Evolutionary conservation across 2,888 invertebrate species (phyloP).

Genomic region (Pachydiplax longipennis): DNA sequence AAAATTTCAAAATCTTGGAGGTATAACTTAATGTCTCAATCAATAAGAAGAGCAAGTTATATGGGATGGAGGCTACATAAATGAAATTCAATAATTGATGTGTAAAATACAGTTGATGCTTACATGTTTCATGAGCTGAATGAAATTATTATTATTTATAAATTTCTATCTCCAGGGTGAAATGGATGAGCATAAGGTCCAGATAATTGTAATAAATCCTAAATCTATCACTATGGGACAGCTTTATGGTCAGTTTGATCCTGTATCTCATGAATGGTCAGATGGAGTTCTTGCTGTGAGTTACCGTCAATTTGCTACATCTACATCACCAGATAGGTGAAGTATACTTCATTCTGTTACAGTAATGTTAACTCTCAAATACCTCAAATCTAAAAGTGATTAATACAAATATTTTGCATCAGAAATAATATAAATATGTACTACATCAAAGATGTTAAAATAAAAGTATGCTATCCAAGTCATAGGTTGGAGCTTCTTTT

Average conservation of each 20-base stretch:
- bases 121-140: no score
- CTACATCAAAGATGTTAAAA: no score
- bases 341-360: conserved; percentile 47
- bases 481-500: no score
- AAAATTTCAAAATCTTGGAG: no score
- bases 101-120: no score
- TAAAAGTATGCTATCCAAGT: no score
- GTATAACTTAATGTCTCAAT: no score
- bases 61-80: no score
- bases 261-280: conserved; percentile 93
- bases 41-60: no score
- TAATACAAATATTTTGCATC: no score
- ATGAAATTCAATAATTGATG: no score
- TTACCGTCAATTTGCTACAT: conserved; percentile 81
- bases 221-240: conserved; percentile 96
- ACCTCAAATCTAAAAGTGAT: neutral
- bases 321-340: conserved; percentile 74
- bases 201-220: conserved; percentile 87
- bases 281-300: conserved; percentile 88
- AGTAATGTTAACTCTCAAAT: neutral
- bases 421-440: no score
- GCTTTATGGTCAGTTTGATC: conserved; percentile 93
- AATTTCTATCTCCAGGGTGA: conserved; percentile 45
- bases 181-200: conserved; percentile 78
- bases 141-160: neutral